phyloP scores from a whole-genome alignment of 2,797 vertebrate genomes.

The Rhinella marina region DNA sequence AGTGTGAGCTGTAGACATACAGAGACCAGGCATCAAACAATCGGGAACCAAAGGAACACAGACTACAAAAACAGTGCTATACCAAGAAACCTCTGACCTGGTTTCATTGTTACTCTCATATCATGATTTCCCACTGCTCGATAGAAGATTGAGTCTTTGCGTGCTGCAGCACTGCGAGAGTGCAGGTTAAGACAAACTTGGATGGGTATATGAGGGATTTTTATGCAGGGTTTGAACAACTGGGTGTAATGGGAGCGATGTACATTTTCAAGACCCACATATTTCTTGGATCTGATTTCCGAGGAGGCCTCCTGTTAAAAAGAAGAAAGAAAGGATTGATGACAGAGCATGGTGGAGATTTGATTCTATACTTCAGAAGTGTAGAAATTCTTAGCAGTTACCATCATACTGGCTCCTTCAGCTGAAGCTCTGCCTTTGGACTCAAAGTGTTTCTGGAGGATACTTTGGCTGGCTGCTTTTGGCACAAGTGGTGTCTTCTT shows the following conservation, averaged over 20 bases:
- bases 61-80: neutral
- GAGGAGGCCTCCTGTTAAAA: slow-evolving; percentile 57
- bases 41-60: neutral
- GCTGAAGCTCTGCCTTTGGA: slow-evolving; percentile 60
- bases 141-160: slow-evolving; percentile 71
- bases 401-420: slow-evolving; percentile 62
- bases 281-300: slow-evolving; percentile 66
- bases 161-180: slow-evolving; percentile 72
- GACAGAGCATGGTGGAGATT: neutral
- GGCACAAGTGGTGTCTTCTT: slow-evolving; percentile 77
- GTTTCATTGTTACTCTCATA: slow-evolving; percentile 66
- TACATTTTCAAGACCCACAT: slow-evolving; percentile 26
- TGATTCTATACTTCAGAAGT: neutral
- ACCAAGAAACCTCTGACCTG: slow-evolving; percentile 71
- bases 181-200: slow-evolving; percentile 73
- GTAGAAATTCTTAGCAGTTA: slow-evolving; percentile 61
- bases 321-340: neutral
- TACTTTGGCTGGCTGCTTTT: slow-evolving; percentile 47
- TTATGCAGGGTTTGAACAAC: slow-evolving; percentile 65
- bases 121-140: slow-evolving; percentile 73
- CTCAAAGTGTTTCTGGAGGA: slow-evolving; percentile 69
- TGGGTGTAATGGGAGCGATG: neutral
- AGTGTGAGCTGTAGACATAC: slow-evolving; percentile 65
- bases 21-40: slow-evolving; percentile 50
- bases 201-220: slow-evolving; percentile 70